Evolutionary conservation across 1,140 invertebrate genomes (phyloP).

Genomic region (Panagrolaimus sp.): DNA sequence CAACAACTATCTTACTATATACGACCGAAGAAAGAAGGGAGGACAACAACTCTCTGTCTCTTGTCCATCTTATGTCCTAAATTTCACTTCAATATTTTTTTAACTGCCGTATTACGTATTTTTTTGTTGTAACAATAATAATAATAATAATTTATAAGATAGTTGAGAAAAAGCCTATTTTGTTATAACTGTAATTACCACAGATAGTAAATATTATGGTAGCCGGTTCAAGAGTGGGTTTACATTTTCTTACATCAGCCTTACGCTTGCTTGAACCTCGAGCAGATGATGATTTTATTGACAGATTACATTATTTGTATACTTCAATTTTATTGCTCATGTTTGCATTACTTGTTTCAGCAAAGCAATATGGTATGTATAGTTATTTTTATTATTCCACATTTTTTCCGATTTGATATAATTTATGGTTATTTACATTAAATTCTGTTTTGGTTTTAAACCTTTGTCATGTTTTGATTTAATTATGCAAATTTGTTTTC

Average conservation of each 20-base stretch:
- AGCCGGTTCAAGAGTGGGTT: constrained; percentile 52
- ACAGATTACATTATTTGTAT: constrained; percentile 64
- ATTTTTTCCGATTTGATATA: background rate
- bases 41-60: too few relatives aligned
- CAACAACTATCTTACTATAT: too few relatives aligned
- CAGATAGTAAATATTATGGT: constrained; percentile 35
- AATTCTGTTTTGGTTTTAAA: constrained; percentile 10
- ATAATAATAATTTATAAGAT: too few relatives aligned
- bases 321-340: constrained; percentile 64
- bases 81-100: too few relatives aligned
- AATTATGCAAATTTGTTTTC: constrained; percentile 18
- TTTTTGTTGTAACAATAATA: too few relatives aligned
- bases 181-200: too few relatives aligned
- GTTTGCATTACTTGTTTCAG: constrained; percentile 64
- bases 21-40: too few relatives aligned
- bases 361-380: constrained; percentile 61
- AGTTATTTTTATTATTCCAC: background rate
- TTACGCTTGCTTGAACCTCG: constrained; percentile 55
- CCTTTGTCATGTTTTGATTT: background rate
- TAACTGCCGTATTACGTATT: too few relatives aligned
- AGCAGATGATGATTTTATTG: constrained; percentile 64
- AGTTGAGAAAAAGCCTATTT: too few relatives aligned
- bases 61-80: too few relatives aligned
- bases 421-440: background rate
- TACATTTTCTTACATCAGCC: constrained; percentile 58